Conservation (phyloP, 23 tunicate species). For the Styela plicata region DNA sequence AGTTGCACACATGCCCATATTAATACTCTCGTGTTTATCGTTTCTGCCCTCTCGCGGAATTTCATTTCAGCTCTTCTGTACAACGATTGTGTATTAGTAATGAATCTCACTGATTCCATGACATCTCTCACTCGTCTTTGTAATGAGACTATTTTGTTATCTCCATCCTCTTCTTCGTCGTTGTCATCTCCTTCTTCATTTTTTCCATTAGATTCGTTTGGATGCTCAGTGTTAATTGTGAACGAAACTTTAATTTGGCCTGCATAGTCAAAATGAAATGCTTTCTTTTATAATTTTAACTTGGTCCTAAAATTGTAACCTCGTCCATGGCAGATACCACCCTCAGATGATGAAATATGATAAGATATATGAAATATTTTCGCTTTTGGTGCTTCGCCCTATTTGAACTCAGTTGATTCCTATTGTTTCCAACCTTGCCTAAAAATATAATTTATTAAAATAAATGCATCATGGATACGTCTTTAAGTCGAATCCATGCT, state of each 20-base stretch:
- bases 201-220: background rate
- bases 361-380: no score
- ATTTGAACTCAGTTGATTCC: no score
- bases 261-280: background rate
- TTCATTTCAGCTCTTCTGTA: background rate
- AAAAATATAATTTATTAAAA: no score
- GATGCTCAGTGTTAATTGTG: background rate
- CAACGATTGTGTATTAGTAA: background rate
- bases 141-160: background rate
- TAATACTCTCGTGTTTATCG: slow-evolving; percentile 1
- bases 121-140: background rate
- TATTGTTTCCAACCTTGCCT: no score
- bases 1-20: slow-evolving; percentile 19
- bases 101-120: background rate
- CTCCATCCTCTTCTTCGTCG: background rate
- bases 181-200: background rate
- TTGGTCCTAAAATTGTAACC: no score
- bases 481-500: no score
- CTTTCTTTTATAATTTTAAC: no score
- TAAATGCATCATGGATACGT: no score
- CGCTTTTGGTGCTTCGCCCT: no score
- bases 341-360: no score
- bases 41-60: slow-evolving; percentile 24
- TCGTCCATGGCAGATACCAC: no score
- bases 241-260: background rate